Base-by-base conservation (phyloP, 2,888 invertebrate species). In the Heliconius ethilla region DNA sequence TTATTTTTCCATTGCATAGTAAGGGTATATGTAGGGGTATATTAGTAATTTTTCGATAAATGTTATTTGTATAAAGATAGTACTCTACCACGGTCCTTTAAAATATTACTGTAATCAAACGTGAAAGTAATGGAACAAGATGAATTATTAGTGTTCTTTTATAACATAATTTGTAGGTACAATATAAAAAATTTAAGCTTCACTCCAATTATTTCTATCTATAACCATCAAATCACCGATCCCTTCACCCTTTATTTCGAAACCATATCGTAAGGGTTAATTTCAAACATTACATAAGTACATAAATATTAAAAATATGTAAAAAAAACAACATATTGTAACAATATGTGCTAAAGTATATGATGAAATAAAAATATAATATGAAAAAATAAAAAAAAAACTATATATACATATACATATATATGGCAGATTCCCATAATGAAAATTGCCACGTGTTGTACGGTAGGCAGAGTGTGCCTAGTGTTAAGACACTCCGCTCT, bases 31-130 rank as follows among this genome's bases (percentile, higher is more conserved):
- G 33, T 33, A 33, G 1, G 33, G 33, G 33, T 33, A 33, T 33
- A 33, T 33, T 11, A 22, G 6, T 10, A 33, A n/a, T 66, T 1
- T 22, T 33, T 55, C 22, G 1, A 33, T 33, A 5, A 33, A 33
- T 33, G 33, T 7, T 33, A 33, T 33, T 33, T 33, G 11, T 11
- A 67, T 37, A 37, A 18, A 33, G 1, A 1, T n/a, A 59, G n/a
- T 40, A 25, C 25, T 67, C 13, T n/a, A 40, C 2, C 11, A n/a
- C 25, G 10, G 5, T 40, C 37, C 25, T 40, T 69, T 69, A 40
- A 69, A 69, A 69, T 69, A 69, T 69, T 69, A 69, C 40, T 7
- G 25, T 37, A 69, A 69, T 69, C 69, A 40, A 40, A 40, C 37
- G 40, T 25, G 9, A 25, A 3, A 15, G 40, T 45, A 69, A 45